phyloP scores from a whole-genome alignment of 2,797 vertebrate species.

The Holocentrus rufus region DNA sequence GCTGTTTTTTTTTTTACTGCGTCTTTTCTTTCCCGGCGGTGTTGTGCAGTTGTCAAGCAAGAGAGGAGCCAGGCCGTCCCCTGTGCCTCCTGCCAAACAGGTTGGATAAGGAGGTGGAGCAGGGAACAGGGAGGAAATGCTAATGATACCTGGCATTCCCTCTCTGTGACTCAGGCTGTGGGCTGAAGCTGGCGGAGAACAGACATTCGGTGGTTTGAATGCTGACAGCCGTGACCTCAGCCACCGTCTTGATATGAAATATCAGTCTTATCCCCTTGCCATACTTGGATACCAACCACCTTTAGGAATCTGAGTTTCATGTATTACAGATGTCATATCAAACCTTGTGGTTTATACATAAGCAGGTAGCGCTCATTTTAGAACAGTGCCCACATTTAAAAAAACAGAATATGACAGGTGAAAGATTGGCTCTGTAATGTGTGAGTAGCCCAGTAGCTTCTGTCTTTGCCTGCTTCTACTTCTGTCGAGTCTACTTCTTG shows the following conservation, averaged over 20 bases:
- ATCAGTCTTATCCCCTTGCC: too few relatives aligned
- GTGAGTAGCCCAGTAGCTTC: neutral
- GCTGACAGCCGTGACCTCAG: neutral
- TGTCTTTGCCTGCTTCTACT: too few relatives aligned
- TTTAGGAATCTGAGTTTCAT: too few relatives aligned
- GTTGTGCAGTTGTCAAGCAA: conserved; percentile 52
- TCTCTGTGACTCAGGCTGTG: conserved; percentile 35
- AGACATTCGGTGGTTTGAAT: conserved; percentile 2
- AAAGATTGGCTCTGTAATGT: too few relatives aligned
- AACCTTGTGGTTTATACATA: too few relatives aligned
- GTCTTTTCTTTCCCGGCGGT: conserved; percentile 22
- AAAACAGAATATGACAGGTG: too few relatives aligned
- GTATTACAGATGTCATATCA: too few relatives aligned
- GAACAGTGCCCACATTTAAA: too few relatives aligned
- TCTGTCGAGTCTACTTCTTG: neutral
- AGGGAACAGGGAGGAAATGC: conserved; percentile 32
- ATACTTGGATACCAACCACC: too few relatives aligned
- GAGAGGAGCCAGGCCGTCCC: conserved; percentile 40
- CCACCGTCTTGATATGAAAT: neutral
- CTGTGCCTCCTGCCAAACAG: conserved; percentile 62
- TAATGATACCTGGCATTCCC: conserved; percentile 22
- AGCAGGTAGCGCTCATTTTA: too few relatives aligned
- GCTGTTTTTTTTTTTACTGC: conserved; percentile 36
- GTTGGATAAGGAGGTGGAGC: conserved; percentile 60
- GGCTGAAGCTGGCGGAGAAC: neutral